Base-by-base conservation (phyloP, 2,888 invertebrate species). In the Creontiades dilutus region DNA sequence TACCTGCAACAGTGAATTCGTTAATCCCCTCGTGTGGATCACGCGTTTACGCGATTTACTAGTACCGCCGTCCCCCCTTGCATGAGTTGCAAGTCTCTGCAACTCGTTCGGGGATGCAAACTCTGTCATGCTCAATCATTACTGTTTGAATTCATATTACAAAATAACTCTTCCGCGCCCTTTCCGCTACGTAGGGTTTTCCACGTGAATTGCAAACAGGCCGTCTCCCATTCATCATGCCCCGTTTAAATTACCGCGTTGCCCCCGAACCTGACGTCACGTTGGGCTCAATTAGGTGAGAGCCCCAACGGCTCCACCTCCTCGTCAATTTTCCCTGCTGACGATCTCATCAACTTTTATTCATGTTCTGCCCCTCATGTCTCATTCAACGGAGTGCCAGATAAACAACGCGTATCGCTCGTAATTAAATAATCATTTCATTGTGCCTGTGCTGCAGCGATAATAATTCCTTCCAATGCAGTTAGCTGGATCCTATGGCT, bases 121-220 rank as follows among this genome's bases (percentile, higher is more conserved):
- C 28, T 61, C 68, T 86, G 86, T 46, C 86, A 57, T 68, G 68
- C 68, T 86, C 86, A 86, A 86, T 86, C 86, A 86, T 68, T 86
- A 86, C 37, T 68, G 68, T 86, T 68, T 68, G 86, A 86, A 68
- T 86, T 86, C 86, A 86, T 86, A 86, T 28, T 86, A 68, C 61
- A 61, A 86, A 86, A 86, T 68, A 61, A 68, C 68, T 86, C 86
- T 86, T 46, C 7, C 5, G 13, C 46, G 28, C 55, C 57, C 82
- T n/a, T 27, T 48, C 28, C 61, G 13, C 27, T n/a, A n/a, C 68
- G 37, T 37, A 37, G 52, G 23, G 57, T 16, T 27, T 47, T 28
- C 37, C 85, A 57, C 61, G 85, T 85, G 57, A 52, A 85, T 86
- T 86, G 46, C 86, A 86, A 86, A 86, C 86, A 37, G 68, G 68